Evolutionary conservation across 2,797 vertebrate genomes (phyloP).

Genomic region (Muscicapa striata): DNA sequence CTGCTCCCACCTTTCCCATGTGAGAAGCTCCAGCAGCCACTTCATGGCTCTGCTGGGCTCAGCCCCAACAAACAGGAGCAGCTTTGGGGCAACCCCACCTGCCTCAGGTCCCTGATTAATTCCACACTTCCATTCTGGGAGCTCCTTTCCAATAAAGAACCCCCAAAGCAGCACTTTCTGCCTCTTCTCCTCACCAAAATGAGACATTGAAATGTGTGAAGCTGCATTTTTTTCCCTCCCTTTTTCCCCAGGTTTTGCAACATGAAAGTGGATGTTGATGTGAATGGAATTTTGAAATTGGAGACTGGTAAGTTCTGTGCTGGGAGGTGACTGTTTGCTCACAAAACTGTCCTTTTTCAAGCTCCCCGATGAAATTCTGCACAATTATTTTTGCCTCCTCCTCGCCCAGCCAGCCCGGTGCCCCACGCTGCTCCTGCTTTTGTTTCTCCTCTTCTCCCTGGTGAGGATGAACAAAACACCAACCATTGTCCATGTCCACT

Average conservation of each 20-base stretch:
- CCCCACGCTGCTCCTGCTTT: not conserved
- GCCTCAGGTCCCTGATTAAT: not conserved
- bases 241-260: constrained; percentile 33
- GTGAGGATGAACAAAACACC: constrained; percentile 24
- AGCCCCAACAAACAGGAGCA: not conserved
- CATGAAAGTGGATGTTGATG: constrained; percentile 38
- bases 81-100: not conserved
- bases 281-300: constrained; percentile 39
- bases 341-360: not conserved
- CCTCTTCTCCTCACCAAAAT: not conserved
- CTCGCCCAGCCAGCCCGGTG: not conserved
- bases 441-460: constrained; percentile 30
- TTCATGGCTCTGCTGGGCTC: not conserved
- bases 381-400: not conserved
- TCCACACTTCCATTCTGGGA: not conserved
- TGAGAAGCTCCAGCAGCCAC: fast-evolving
- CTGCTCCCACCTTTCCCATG: not conserved
- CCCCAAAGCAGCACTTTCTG: not conserved
- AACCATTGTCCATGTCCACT: not conserved
- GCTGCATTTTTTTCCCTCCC: not conserved
- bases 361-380: not conserved
- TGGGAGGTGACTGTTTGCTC: not conserved
- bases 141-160: not conserved
- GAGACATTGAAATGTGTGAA: not conserved
- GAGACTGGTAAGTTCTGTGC: not conserved